These are phyloP conservation scores for Vollenhovia emeryi DNA, from an alignment of 1,140 invertebrate species.

Conservation along the genomic window DNA sequence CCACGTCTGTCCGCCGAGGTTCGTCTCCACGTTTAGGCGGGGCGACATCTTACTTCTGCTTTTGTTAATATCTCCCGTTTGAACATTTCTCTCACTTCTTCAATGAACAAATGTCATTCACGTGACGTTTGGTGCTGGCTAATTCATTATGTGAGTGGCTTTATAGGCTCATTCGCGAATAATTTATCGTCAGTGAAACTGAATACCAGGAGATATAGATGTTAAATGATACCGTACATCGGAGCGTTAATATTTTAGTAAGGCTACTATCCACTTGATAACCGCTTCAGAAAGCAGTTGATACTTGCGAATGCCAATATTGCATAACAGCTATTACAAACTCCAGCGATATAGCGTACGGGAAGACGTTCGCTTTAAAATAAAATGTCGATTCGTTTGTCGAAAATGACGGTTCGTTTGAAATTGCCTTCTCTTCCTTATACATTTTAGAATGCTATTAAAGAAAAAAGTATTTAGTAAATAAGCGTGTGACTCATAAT, in stretches of 20 bases:
- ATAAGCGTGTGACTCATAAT: not conserved
- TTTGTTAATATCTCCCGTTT: not conserved
- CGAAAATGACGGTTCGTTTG: not conserved
- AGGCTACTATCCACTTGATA: slow-evolving; percentile 9
- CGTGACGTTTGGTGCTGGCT: not conserved
- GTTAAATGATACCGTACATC: slow-evolving; percentile 14
- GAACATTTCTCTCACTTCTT: not conserved
- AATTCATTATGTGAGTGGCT: not conserved
- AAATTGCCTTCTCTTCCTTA: not conserved
- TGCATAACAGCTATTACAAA: not conserved
- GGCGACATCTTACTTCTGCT: not conserved
- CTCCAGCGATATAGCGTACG: not conserved
- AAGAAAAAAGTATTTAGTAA: not conserved
- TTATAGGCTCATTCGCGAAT: not conserved
- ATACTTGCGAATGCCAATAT: not conserved
- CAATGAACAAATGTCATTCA: not conserved
- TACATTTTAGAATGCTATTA: not conserved
- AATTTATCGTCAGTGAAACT: slow-evolving; percentile 10
- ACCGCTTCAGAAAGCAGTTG: not conserved
- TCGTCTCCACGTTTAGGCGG: not conserved
- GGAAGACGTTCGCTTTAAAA: not conserved
- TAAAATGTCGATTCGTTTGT: not conserved
- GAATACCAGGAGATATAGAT: not conserved
- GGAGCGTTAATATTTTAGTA: slow-evolving; percentile 37
- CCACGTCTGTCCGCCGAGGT: not conserved